These are phyloP conservation scores for Drosophila mettleri DNA, from an alignment of 2,888 invertebrate species.

Conservation along the genomic window DNA sequence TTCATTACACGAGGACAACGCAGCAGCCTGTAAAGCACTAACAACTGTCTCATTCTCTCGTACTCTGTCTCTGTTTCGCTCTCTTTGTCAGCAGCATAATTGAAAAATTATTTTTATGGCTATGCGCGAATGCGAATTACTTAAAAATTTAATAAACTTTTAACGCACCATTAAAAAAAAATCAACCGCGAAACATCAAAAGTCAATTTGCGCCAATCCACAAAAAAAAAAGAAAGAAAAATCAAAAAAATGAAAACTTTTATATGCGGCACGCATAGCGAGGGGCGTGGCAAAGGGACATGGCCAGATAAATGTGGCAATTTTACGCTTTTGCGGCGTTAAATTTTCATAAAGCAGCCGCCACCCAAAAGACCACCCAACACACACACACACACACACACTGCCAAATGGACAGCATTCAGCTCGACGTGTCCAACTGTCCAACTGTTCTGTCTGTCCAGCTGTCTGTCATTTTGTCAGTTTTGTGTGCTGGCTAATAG, in stretches of 20 bases:
- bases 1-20: constrained; percentile 67
- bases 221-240: constrained; percentile 50
- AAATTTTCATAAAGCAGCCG: constrained; percentile 74
- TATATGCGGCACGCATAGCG: constrained; percentile 28
- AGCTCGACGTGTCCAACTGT: background rate
- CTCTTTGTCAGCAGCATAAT: constrained; percentile 57
- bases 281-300: constrained; percentile 34
- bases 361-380: background rate
- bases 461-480: constrained; percentile 27
- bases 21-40: constrained; percentile 22
- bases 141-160: constrained; percentile 81
- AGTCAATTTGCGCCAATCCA: constrained; percentile 76
- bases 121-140: constrained; percentile 48
- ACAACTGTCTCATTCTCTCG: constrained; percentile 7
- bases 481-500: constrained; percentile 66
- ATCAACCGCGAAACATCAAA: constrained; percentile 80
- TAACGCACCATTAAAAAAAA: constrained; percentile 78
- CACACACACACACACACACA: background rate
- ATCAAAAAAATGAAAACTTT: constrained; percentile 67
- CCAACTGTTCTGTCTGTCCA: constrained; percentile 18
- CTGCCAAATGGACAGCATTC: constrained; percentile 38
- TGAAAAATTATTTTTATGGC: constrained; percentile 77
- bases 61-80: constrained; percentile 12
- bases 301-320: constrained; percentile 75
- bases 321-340: constrained; percentile 77